These are phyloP conservation scores for Vipera latastei DNA, from an alignment of 2,797 vertebrate genomes.

Conservation along the genomic window DNA sequence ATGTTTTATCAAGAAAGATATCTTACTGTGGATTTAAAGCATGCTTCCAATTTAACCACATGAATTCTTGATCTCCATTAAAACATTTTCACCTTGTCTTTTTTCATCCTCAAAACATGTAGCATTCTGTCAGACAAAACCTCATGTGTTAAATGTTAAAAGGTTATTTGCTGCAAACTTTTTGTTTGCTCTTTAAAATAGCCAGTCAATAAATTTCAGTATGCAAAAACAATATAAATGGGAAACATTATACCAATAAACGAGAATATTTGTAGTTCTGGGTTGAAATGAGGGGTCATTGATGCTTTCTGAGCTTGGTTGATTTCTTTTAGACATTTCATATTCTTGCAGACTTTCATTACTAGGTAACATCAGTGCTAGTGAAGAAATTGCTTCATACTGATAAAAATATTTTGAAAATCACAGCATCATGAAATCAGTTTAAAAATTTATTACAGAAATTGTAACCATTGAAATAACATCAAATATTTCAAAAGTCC, in stretches of 20 bases:
- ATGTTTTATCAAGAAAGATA: background rate
- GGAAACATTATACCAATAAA: background rate
- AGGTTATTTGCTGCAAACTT: background rate
- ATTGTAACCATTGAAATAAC: slow-evolving; percentile 5
- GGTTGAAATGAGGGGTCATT: background rate
- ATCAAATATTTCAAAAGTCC: background rate
- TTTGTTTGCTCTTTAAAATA: background rate
- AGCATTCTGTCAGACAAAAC: background rate
- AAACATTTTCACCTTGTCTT: background rate
- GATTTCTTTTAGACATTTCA: background rate
- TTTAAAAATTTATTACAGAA: slow-evolving; percentile 22
- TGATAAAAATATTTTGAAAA: background rate
- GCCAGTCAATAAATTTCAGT: background rate
- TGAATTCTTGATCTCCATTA: background rate
- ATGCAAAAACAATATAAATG: background rate
- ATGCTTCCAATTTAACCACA: background rate
- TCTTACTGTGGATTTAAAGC: background rate
- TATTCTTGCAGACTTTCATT: background rate
- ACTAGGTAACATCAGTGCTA: background rate
- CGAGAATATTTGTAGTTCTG: background rate
- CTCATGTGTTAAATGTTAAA: background rate
- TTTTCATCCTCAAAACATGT: background rate
- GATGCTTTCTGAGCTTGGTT: background rate
- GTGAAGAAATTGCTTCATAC: background rate
- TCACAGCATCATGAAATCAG: background rate